These are phyloP conservation scores for Patella depressa DNA, from an alignment of 2,888 invertebrate genomes.

Conservation along the genomic window DNA sequence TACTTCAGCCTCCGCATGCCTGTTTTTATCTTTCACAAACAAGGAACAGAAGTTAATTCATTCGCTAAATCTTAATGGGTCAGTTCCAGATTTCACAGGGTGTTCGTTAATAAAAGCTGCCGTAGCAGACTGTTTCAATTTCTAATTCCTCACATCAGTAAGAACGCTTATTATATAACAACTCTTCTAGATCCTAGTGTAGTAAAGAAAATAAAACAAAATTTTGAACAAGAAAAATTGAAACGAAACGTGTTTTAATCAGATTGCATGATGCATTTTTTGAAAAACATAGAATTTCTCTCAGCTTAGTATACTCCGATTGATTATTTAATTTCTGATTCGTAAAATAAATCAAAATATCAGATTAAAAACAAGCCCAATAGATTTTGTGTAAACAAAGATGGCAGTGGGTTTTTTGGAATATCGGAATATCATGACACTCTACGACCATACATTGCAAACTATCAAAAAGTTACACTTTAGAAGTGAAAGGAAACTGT, in stretches of 20 bases:
- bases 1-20: no score
- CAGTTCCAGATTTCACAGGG: not conserved
- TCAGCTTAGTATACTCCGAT: not conserved
- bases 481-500: not conserved
- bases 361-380: not conserved
- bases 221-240: no score
- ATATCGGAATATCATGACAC: no score
- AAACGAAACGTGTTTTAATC: no score
- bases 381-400: constrained; percentile 3
- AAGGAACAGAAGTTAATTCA: not conserved
- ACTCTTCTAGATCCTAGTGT: no score
- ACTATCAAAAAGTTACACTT: no score
- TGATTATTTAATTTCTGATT: not conserved
- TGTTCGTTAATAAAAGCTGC: not conserved
- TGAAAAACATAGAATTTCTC: not conserved
- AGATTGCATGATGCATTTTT: not conserved
- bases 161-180: no score
- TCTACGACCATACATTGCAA: no score
- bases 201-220: no score
- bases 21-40: no score
- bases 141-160: no score
- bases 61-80: not conserved
- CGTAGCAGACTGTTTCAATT: no score
- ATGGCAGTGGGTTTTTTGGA: not conserved
- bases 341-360: not conserved